Base-by-base conservation (phyloP, 2,797 vertebrate species). In the Pipistrellus kuhlii region DNA sequence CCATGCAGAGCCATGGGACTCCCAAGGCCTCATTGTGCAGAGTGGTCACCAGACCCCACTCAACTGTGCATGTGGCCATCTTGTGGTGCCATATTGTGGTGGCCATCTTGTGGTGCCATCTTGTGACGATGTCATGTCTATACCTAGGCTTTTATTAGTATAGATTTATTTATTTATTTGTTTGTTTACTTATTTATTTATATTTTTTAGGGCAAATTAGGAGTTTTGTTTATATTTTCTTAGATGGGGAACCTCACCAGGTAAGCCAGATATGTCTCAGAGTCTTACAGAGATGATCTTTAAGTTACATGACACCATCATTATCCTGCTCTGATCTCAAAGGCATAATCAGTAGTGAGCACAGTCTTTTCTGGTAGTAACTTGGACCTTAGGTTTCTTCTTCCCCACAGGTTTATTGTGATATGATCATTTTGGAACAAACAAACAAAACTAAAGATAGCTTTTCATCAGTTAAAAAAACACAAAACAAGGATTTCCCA, bases 291-390 rank as follows among this genome's bases (percentile, higher is more conserved):
- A 90, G 64, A 55, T 88, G 48, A 21, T 75, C 20, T 84, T 7
- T 81, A 77, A 85, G 55, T 85, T 90, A n/a, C 14, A 41, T 2
- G 23, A 85, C 8, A 76, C 11, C 8, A 35, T 68, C 48, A 13
- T 35, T 68, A 68, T 68, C 17, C 94, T 87, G 15, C 27, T 44
- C 73, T 81, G 14, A 2, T 30, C 41, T 91, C 87, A 78, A 83
- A 82, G 81, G 68, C 59, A 27, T 76, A 9, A 38, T 64, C 25
- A 80, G 53, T 30, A 57, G 5, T 92, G 69, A 81, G 82, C 82
- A 32, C n/a, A 72, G 35, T 88, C 57, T 72, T 73, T 72, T 95
- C 14, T 82, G 77, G 91, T 18, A 62, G 17, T 81, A 89, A 66
- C 46, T 62, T 84, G 72, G 32, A 90, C 23, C 76, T 85, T 32